Conservation (phyloP, 2,797 vertebrate species). For the Brachymystax lenok region DNA sequence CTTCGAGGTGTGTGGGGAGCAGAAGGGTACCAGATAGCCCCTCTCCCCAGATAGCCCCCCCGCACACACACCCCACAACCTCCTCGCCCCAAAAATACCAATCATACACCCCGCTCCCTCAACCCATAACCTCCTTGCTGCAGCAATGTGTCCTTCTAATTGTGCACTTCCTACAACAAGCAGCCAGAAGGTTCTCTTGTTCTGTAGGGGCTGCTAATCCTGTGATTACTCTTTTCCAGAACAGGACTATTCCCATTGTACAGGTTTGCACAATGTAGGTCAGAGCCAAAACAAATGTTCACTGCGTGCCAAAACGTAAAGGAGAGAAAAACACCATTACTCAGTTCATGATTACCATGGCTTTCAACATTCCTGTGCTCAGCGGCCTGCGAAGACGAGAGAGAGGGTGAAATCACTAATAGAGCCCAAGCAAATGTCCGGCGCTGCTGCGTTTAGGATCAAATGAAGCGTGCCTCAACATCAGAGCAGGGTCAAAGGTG, state of each 20-base stretch:
- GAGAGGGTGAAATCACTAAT: slow-evolving; percentile 6
- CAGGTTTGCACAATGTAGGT: slow-evolving; percentile 14
- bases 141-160: slow-evolving; percentile 37
- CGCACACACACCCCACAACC: neutral
- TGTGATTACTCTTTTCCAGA: slow-evolving; percentile 28
- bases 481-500: slow-evolving; percentile 47
- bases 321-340: slow-evolving; percentile 4
- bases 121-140: slow-evolving; percentile 35
- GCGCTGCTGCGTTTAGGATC: slow-evolving; percentile 28
- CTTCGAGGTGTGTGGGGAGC: slow-evolving; percentile 66
- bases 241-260: slow-evolving; percentile 13
- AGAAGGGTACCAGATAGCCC: neutral
- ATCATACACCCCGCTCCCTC: slow-evolving; percentile 40
- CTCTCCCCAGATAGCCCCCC: neutral
- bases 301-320: slow-evolving; percentile 11
- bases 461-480: slow-evolving; percentile 37
- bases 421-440: neutral
- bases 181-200: slow-evolving; percentile 13
- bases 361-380: slow-evolving; percentile 8
- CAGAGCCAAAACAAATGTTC: slow-evolving; percentile 18
- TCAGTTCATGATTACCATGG: slow-evolving; percentile 9
- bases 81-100: slow-evolving; percentile 24
- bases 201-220: slow-evolving; percentile 23
- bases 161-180: slow-evolving; percentile 34
- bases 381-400: neutral